These are phyloP conservation scores for Cirrhinus molitorella DNA, from an alignment of 2,797 vertebrate genomes.

Conservation along the genomic window DNA sequence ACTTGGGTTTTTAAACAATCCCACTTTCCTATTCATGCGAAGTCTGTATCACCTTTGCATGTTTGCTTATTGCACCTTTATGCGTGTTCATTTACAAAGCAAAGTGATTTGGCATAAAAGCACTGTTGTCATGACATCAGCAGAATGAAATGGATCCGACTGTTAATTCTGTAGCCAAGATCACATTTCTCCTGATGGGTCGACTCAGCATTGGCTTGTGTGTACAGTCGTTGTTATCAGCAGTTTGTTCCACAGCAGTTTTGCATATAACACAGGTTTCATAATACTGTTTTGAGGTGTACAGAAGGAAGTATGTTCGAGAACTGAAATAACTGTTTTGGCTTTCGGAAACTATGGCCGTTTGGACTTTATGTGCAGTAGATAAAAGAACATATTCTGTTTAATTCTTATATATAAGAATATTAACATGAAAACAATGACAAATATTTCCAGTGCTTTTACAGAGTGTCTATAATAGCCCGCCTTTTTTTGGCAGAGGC, in stretches of 20 bases:
- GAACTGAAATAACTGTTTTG: conserved; percentile 48
- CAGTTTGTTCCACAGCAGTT: conserved; percentile 25
- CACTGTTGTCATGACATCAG: conserved; percentile 50
- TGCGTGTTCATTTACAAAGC: conserved; percentile 37
- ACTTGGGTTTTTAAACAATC: neutral
- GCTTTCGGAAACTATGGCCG: neutral
- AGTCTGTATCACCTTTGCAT: conserved; percentile 7
- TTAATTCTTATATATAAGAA: neutral
- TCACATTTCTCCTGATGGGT: conserved; percentile 59
- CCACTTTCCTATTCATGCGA: neutral
- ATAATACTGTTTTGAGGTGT: neutral
- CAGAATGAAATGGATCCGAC: conserved; percentile 32
- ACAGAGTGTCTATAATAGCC: no score
- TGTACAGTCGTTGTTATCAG: conserved; percentile 54
- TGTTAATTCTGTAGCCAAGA: conserved; percentile 25
- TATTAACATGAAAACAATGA: neutral
- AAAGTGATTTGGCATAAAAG: conserved; percentile 38
- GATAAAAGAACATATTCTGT: neutral
- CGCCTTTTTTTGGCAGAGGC: no score
- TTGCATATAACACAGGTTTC: conserved; percentile 14
- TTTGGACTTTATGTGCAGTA: neutral
- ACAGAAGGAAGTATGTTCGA: neutral
- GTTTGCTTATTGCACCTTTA: conserved; percentile 13
- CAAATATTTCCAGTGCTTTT: neutral
- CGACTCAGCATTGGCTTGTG: conserved; percentile 72